phyloP scores from a whole-genome alignment of 2,113 vertebrate species.

The Pagrus major region DNA sequence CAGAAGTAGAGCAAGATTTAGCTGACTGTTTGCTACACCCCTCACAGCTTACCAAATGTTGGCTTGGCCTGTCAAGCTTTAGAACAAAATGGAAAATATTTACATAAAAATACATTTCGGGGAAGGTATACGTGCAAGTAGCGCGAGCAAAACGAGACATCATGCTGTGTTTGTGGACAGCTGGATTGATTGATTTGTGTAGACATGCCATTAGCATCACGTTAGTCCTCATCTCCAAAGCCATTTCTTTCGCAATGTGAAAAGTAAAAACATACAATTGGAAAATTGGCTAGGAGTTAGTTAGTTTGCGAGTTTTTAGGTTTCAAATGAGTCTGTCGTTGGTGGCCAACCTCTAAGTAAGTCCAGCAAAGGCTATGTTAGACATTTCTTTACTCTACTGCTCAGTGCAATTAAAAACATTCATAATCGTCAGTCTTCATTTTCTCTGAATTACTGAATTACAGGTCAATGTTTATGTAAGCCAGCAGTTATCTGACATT shows the following conservation, averaged over 20 bases:
- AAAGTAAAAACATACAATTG: not conserved
- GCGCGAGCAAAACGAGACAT: not conserved
- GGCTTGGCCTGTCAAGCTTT: not conserved
- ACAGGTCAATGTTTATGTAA: no score
- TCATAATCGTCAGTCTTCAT: no score
- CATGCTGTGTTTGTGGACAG: not conserved
- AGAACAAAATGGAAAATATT: not conserved
- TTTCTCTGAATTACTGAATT: no score
- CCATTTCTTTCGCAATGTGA: not conserved
- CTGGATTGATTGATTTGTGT: not conserved
- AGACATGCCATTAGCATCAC: not conserved
- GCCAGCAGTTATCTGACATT: no score
- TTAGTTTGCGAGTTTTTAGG: no score
- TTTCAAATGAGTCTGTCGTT: no score
- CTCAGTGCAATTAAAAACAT: no score
- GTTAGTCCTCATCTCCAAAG: not conserved
- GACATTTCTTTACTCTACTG: no score
- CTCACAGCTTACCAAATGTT: not conserved
- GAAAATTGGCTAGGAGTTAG: no score
- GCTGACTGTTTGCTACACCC: not conserved
- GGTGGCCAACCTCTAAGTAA: no score
- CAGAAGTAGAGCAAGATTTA: slow-evolving; percentile 4
- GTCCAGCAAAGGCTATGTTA: no score
- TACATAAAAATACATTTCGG: not conserved
- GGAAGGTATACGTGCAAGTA: not conserved